Evolutionary conservation across 1,140 invertebrate species (phyloP).

Genomic region (Anastatus disparis): DNA sequence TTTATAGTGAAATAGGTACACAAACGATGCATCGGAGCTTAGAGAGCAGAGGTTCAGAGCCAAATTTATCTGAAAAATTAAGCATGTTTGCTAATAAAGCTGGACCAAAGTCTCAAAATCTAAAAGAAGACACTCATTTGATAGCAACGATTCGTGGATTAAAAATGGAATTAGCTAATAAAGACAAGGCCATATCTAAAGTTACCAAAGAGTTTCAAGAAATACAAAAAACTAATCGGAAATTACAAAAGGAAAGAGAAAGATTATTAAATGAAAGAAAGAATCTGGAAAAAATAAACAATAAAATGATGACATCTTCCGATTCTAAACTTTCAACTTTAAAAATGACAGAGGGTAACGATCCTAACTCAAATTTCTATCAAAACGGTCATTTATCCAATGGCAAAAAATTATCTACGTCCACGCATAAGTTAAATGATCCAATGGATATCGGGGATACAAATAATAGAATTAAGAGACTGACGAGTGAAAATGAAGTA

Average conservation of each 20-base stretch:
- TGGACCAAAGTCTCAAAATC: slow-evolving; percentile 56
- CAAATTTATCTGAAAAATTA: slow-evolving; percentile 47
- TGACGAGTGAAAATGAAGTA: slow-evolving; percentile 70
- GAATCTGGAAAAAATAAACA: slow-evolving; percentile 47
- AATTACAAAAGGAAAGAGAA: slow-evolving; percentile 80
- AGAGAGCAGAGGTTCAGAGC: slow-evolving; percentile 45
- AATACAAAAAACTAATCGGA: slow-evolving; percentile 76
- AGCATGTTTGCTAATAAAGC: slow-evolving; percentile 45
- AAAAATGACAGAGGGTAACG: slow-evolving; percentile 55
- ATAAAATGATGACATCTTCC: slow-evolving; percentile 53
- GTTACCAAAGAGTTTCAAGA: slow-evolving; percentile 80
- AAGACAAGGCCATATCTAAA: slow-evolving; percentile 77
- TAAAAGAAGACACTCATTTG: slow-evolving; percentile 79
- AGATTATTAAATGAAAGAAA: slow-evolving; percentile 63
- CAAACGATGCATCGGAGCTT: slow-evolving; percentile 51
- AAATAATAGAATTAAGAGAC: slow-evolving; percentile 61
- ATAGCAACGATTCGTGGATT: slow-evolving; percentile 81
- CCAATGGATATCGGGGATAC: slow-evolving; percentile 65
- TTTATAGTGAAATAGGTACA: slow-evolving; percentile 51
- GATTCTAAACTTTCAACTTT: slow-evolving; percentile 53
- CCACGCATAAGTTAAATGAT: slow-evolving; percentile 63
- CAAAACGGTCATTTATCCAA: slow-evolving; percentile 64
- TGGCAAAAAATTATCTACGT: slow-evolving; percentile 63
- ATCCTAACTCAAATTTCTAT: slow-evolving; percentile 64
- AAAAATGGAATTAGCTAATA: slow-evolving; percentile 76